Evolutionary conservation across 2,797 vertebrate genomes (phyloP).

Genomic region (Hoplostethus atlanticus): DNA sequence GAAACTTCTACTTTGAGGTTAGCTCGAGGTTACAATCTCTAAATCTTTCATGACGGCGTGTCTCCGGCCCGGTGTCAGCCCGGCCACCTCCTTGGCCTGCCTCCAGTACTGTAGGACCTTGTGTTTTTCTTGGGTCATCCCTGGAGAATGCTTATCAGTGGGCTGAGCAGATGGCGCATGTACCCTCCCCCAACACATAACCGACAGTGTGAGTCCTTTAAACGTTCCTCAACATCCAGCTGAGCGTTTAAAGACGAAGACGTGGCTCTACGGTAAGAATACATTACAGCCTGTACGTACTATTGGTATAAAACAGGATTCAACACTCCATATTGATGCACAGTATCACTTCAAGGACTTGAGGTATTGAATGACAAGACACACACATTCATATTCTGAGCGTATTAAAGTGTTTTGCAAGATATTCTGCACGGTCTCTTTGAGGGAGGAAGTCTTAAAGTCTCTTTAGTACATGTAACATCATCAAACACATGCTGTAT

Average conservation of each 20-base stretch:
- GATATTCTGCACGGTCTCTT: background rate
- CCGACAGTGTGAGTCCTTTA: background rate
- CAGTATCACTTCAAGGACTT: background rate
- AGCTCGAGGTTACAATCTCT: background rate
- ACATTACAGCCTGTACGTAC: background rate
- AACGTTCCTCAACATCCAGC: background rate
- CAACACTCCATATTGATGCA: background rate
- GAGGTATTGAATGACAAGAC: background rate
- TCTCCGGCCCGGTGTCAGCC: background rate
- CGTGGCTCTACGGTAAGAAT: constrained; percentile 33
- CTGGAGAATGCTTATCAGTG: constrained; percentile 51
- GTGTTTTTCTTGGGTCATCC: constrained; percentile 3
- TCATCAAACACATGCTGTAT: constrained; percentile 13
- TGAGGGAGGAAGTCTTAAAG: too few relatives aligned
- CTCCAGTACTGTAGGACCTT: background rate
- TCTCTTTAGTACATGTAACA: constrained; percentile 1
- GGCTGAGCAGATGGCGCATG: background rate
- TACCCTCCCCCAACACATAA: constrained; percentile 25
- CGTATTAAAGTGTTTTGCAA: background rate
- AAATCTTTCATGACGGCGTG: background rate
- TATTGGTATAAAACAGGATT: background rate
- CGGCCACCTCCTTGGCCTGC: background rate
- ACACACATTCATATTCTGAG: constrained; percentile 5
- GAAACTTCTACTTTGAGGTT: background rate
- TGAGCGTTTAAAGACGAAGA: background rate